Evolutionary conservation across 92 coral and sea anemone genomes (phyloP).

Genomic region (Diadumene lineata): DNA sequence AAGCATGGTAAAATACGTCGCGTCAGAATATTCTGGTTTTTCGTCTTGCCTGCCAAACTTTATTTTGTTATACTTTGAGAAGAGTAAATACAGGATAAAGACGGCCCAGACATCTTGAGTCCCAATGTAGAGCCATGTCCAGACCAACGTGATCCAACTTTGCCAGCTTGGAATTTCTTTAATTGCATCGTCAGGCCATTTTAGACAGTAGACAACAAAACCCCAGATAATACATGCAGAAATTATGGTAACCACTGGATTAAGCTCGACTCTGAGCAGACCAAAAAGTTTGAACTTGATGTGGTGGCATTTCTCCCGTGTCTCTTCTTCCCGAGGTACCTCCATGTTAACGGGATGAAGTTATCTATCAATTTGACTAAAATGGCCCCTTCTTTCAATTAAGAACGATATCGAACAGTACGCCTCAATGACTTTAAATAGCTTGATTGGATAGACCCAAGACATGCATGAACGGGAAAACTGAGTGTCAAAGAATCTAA

Average conservation of each 20-base stretch:
- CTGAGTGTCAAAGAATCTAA: too few species aligned
- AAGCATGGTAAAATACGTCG: constrained; percentile 79
- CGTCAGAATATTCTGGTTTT: constrained; percentile 81
- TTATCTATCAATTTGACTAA: too few species aligned
- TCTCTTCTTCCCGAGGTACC: too few species aligned
- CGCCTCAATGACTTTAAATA: too few species aligned
- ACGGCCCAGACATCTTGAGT: constrained; percentile 81
- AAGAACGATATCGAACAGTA: too few species aligned
- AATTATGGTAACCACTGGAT: constrained; percentile 72
- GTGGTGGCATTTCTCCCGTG: constrained; percentile 36
- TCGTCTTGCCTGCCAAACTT: constrained; percentile 79
- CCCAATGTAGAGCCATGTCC: constrained; percentile 91
- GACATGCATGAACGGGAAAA: too few species aligned
- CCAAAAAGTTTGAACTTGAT: constrained; percentile 24
- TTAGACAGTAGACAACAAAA: constrained; percentile 55
- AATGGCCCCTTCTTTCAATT: too few species aligned
- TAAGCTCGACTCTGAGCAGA: constrained; percentile 29
- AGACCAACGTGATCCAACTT: constrained; percentile 65
- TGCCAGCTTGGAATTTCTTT: constrained; percentile 37
- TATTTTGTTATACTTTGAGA: constrained; percentile 74
- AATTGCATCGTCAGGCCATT: constrained; percentile 37
- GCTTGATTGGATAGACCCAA: too few species aligned
- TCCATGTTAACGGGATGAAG: too few species aligned
- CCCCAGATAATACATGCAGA: constrained; percentile 68
- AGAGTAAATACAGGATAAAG: constrained; percentile 63